Evolutionary conservation across 2,113 vertebrate species (phyloP), one percentile per base, ranked within the genome.

Genomic region (Lichenostomus cassidix): DNA sequence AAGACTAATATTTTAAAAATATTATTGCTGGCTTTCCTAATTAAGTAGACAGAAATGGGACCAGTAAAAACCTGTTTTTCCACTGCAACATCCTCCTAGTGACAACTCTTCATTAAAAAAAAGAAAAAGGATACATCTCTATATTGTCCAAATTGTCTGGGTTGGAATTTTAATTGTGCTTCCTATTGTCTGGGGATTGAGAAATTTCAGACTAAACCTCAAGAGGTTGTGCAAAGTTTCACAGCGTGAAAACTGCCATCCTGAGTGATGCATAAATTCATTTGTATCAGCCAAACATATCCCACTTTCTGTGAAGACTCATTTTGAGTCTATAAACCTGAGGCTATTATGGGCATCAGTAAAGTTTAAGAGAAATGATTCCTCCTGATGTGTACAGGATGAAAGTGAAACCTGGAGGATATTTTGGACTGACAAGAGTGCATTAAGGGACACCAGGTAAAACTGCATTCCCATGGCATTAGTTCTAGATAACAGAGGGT

Each of bases 141-240:
- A 24, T 29, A 37, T 10, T 29, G 21, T 41, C 29, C 21, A 68
- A 41, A 81, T 74, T 67, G 75, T 59, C 39, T 56, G 19, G 1
- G 5, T 10, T 83, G 27, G 50, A 70, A 83, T 89, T 93, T 89
- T 94, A 84, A 75, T 92, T 93, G 52, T 64, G 16, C 8, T 90
- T 90, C 31, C 50, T 86, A 23, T 69, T 87, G 15, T 23, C 47
- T 55, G 15, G 23, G 25, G 52, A 78, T 64, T 52, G 55, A 78
- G 52, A 91, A 74, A 89, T 75, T 92, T 91, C 37, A 68, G 55
- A 46, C 31, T 68, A 65, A 77, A 9, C 2, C 14, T 87, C 31
- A 68, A 77, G n/a, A 71, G 10, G 6, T 17, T 60, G 15, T 69
- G 11, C 27, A 49, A 8, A 56, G 59, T 39, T 84, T 64, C 44